These are phyloP conservation scores for Syrista parreyssii DNA, from an alignment of 2,888 invertebrate species.

Conservation along the genomic window DNA sequence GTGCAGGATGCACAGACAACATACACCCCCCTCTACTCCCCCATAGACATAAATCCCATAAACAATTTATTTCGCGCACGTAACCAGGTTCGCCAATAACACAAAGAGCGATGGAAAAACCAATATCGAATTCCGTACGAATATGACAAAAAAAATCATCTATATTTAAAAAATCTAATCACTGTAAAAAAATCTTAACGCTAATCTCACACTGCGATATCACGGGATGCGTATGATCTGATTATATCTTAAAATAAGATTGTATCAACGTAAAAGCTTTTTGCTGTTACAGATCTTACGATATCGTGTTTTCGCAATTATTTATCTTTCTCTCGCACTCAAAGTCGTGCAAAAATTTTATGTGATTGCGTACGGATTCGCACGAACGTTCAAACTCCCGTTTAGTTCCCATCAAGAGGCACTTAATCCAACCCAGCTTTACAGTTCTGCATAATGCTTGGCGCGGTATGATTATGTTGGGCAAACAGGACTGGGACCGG, in stretches of 20 bases:
- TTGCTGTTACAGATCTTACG: not conserved
- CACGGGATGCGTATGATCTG: not conserved
- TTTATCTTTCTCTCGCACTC: not conserved
- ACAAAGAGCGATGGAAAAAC: not conserved
- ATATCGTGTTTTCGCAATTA: not conserved
- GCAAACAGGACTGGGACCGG: conserved; percentile 39
- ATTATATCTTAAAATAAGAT: not conserved
- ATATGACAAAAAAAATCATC: not conserved
- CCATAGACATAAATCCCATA: not conserved
- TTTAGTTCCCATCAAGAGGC: conserved; percentile 60
- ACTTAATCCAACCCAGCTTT: conserved; percentile 48
- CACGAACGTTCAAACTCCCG: conserved; percentile 19
- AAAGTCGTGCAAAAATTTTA: not conserved
- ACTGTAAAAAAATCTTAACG: not conserved
- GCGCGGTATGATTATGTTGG: conserved; percentile 46
- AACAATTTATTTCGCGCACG: not conserved
- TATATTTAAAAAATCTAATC: not conserved
- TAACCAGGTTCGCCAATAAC: not conserved
- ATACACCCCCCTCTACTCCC: too few species aligned
- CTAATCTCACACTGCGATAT: not conserved
- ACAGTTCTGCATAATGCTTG: not conserved
- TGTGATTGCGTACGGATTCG: conserved; percentile 12
- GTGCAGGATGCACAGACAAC: not conserved
- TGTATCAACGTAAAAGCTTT: not conserved
- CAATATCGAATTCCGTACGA: not conserved